These are phyloP conservation scores for Sebastes fasciatus DNA, from an alignment of 2,113 vertebrate species.

Conservation along the genomic window DNA sequence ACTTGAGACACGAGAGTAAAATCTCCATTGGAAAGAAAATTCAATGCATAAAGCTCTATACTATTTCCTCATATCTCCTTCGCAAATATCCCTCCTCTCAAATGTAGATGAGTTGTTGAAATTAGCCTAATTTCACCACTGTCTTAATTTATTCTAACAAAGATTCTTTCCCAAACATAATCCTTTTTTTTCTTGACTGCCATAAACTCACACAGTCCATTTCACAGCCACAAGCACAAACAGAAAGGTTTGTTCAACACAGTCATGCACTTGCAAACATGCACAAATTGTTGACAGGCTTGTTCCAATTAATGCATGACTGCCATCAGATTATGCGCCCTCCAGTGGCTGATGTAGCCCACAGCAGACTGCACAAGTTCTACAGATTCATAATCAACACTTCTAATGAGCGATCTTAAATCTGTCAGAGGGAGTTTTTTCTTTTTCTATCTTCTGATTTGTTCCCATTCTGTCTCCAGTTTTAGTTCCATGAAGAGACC, in stretches of 20 bases:
- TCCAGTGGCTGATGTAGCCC: constrained; percentile 21
- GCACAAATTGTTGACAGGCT: constrained; percentile 35
- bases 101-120: neutral
- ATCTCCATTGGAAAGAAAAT: neutral
- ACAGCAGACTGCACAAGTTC: neutral
- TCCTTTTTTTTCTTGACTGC: neutral
- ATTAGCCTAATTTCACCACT: neutral
- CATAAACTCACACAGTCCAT: neutral
- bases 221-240: constrained; percentile 23
- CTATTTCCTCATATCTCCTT: neutral
- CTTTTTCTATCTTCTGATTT: neutral
- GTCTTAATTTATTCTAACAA: neutral
- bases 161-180: neutral
- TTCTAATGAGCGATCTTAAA: constrained; percentile 12
- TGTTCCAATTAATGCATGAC: constrained; percentile 30
- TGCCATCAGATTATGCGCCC: constrained; percentile 9
- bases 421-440: neutral
- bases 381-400: constrained; percentile 3
- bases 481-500: neutral
- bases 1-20: constrained; percentile 30
- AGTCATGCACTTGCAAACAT: constrained; percentile 25
- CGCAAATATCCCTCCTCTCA: neutral
- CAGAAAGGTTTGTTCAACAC: constrained; percentile 22
- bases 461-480: neutral
- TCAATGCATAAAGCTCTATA: neutral